Evolutionary conservation across 2,888 invertebrate genomes (phyloP).

Genomic region (Germaria angustata): DNA sequence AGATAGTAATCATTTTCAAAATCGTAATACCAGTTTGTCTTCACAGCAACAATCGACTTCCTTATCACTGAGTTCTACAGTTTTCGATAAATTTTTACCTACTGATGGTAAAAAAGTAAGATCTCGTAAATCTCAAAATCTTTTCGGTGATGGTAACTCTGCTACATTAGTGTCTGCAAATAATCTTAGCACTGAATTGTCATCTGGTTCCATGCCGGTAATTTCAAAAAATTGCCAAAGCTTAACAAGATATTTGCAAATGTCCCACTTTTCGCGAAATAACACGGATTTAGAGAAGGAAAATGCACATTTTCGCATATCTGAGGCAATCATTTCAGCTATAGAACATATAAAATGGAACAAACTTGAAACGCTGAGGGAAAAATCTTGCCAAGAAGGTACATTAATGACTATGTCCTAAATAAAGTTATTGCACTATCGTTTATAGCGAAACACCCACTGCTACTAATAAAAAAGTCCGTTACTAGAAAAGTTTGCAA

Average conservation of each 20-base stretch:
- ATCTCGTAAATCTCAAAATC: constrained; percentile 71
- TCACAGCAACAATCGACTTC: constrained; percentile 33
- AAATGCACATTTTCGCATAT: constrained; percentile 92
- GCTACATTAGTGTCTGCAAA: constrained; percentile 62
- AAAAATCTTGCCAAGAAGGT: constrained; percentile 56
- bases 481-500: too few relatives aligned
- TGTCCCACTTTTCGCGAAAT: constrained; percentile 85
- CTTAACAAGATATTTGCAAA: constrained; percentile 86
- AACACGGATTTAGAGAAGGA: constrained; percentile 90
- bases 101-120: constrained; percentile 77
- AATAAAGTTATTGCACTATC: too few relatives aligned
- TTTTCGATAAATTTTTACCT: constrained; percentile 76
- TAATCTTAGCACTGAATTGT: constrained; percentile 8
- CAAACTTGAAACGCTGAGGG: constrained; percentile 73
- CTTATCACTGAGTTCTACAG: constrained; percentile 67
- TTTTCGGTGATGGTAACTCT: constrained; percentile 75
- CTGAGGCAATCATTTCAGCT: constrained; percentile 90
- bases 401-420: not conserved
- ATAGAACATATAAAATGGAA: constrained; percentile 88
- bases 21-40: constrained; percentile 24
- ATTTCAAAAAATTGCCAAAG: constrained; percentile 82
- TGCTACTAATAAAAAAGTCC: too few relatives aligned
- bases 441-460: too few relatives aligned
- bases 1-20: constrained; percentile 32
- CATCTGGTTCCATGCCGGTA: constrained; percentile 36